Conservation (phyloP, 2,797 vertebrate species). For the Oceanodroma leucorhoa region DNA sequence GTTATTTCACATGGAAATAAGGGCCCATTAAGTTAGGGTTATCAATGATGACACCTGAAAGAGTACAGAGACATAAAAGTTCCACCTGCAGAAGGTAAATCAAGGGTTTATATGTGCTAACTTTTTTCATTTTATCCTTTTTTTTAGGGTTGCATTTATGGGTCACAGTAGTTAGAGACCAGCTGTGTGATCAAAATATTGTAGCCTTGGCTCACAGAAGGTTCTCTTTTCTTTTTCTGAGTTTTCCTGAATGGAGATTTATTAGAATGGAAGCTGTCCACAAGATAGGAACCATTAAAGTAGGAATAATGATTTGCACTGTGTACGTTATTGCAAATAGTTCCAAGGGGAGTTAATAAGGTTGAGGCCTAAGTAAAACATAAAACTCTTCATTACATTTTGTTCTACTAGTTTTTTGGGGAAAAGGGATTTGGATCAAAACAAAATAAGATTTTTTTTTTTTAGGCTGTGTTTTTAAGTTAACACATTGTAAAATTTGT, state of each 20-base stretch:
- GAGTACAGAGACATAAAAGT: background rate
- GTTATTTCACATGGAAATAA: background rate
- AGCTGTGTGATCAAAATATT: slow-evolving; percentile 10
- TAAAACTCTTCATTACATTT: background rate
- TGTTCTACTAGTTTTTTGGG: background rate
- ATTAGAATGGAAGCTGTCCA: background rate
- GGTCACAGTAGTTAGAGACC: background rate
- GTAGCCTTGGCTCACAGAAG: background rate
- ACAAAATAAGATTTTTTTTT: background rate
- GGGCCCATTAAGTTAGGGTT: background rate
- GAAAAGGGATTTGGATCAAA: background rate
- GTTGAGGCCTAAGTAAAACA: background rate
- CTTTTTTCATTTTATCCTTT: background rate
- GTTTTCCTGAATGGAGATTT: background rate
- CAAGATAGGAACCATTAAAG: background rate
- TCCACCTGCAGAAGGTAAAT: slow-evolving; percentile 15
- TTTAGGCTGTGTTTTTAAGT: background rate
- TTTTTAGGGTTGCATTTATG: background rate
- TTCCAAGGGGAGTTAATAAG: background rate
- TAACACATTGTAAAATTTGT: background rate
- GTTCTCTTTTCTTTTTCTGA: background rate
- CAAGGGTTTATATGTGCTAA: background rate
- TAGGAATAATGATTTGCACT: background rate
- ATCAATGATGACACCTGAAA: background rate
- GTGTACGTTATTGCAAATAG: background rate